These are phyloP conservation scores for Drosophila rhopaloa DNA, from an alignment of 1,140 invertebrate genomes.

Conservation along the genomic window DNA sequence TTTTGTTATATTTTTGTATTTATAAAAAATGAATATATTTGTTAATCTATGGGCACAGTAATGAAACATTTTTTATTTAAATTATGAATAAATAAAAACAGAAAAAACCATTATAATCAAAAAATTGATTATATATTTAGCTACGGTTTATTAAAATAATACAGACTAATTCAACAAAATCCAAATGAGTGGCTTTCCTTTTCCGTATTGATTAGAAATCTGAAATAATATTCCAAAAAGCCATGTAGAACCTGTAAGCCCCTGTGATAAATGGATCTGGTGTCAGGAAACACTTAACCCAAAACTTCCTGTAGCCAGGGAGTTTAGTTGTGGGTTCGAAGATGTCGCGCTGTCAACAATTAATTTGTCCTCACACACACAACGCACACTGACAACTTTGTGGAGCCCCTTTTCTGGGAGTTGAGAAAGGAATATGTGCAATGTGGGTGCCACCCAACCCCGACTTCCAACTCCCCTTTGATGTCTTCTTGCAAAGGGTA, in stretches of 20 bases:
- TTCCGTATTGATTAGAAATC: slow-evolving; percentile 21
- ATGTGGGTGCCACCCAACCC: not conserved
- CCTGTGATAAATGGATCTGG: slow-evolving; percentile 59
- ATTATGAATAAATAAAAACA: no score
- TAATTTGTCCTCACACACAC: slow-evolving; percentile 59
- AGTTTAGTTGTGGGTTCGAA: slow-evolving; percentile 22
- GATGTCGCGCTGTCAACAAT: slow-evolving; percentile 69
- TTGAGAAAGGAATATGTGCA: slow-evolving; percentile 34
- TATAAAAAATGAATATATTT: no score
- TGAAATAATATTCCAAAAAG: not conserved
- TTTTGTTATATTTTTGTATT: no score
- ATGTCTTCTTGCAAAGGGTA: not conserved
- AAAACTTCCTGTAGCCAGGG: slow-evolving; percentile 30
- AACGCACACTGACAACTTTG: slow-evolving; percentile 27
- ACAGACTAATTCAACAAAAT: no score
- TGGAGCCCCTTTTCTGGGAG: slow-evolving; percentile 8
- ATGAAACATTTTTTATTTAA: no score
- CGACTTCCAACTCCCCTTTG: slow-evolving; percentile 13
- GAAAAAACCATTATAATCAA: no score
- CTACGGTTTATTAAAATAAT: no score
- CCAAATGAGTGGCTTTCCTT: no score
- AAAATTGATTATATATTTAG: no score
- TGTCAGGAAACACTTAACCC: slow-evolving; percentile 59
- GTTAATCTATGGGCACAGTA: no score
- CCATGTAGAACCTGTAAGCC: slow-evolving; percentile 44